These are phyloP conservation scores for Crambe crambe DNA, from an alignment of 37 sponge, comb jelly and placozoan species.

Conservation along the genomic window DNA sequence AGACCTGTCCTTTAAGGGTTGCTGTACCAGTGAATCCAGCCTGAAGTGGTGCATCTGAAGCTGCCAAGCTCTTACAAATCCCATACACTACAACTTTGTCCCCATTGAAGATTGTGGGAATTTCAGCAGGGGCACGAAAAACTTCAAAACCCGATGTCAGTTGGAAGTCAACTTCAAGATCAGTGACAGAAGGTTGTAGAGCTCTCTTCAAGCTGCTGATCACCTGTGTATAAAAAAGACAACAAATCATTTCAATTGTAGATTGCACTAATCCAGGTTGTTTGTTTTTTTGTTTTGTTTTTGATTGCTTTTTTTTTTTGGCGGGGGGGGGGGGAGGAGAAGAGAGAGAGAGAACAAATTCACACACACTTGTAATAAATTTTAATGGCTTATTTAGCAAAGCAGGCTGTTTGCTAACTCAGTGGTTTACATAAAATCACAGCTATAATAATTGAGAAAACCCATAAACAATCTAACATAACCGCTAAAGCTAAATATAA, in stretches of 20 bases:
- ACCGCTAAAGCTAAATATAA: too few species aligned
- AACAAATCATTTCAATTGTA: not conserved
- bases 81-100: slow-evolving; percentile 74
- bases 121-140: slow-evolving; percentile 37
- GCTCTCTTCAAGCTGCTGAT: slow-evolving; percentile 70
- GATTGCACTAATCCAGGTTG: too few species aligned
- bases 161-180: slow-evolving; percentile 38
- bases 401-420: too few species aligned
- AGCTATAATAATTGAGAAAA: too few species aligned
- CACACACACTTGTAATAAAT: too few species aligned
- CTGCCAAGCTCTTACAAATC: slow-evolving; percentile 20
- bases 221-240: slow-evolving; percentile 31
- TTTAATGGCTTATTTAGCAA: too few species aligned
- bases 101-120: slow-evolving; percentile 64
- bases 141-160: slow-evolving; percentile 37
- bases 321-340: not conserved
- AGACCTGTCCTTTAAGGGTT: slow-evolving; percentile 44
- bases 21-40: slow-evolving; percentile 18
- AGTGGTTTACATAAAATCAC: too few species aligned
- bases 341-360: too few species aligned
- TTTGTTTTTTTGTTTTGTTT: not conserved
- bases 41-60: not conserved
- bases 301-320: not conserved
- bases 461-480: too few species aligned
- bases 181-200: slow-evolving; percentile 67